Evolutionary conservation across 1,140 invertebrate species (phyloP), one percentile per base, ranked within the genome.

Genomic region (Battus philenor): DNA sequence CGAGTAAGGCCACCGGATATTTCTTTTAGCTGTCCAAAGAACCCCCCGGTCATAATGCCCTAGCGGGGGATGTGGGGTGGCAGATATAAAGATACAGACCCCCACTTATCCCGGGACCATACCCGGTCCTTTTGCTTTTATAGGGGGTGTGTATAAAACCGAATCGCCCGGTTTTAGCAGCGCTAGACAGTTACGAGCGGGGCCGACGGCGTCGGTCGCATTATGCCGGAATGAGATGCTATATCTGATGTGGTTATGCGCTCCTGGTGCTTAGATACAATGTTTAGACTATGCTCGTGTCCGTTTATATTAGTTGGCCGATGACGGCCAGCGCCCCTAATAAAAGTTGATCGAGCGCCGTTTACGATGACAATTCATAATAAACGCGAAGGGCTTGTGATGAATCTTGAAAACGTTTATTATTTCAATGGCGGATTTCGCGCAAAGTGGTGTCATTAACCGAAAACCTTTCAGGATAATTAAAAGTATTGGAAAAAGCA

Each of bases 111-210:
- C 77, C 73, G 63, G 66, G 74, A 74, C 74, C 73, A 80, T 77
- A 79, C 72, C 74, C 77, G 74, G 81, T 83, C 81, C 74, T 83
- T 84, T 86, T 79, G 78, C 82, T 85, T 86, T 86, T 86, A 86
- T 86, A 80, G 80, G 78, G 82, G 86, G 84, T 85, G 76, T 81
- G 72, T 84, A 79, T 85, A 84, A 85, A 85, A 85, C 80, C 72
- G 74, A 82, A 80, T 52, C 32, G 66, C 62, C 59, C 62, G 62
- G 66, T 62, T 66, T 68, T 68, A 68, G 62, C 65, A 36, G 54
- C 52, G 60, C 60, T 68, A 65, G 64, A 68, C 61, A 26, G 79
- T 84, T 81, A 84, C 77, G 75, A 81, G 59, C 76, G 72, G 58
- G 57, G 59, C 73, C 72, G 72, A 61, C 72, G 64, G 61, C 65